Evolutionary conservation across 23 tunicate genomes (phyloP), one percentile per base, ranked within the genome.

Genomic region (Styela clava): DNA sequence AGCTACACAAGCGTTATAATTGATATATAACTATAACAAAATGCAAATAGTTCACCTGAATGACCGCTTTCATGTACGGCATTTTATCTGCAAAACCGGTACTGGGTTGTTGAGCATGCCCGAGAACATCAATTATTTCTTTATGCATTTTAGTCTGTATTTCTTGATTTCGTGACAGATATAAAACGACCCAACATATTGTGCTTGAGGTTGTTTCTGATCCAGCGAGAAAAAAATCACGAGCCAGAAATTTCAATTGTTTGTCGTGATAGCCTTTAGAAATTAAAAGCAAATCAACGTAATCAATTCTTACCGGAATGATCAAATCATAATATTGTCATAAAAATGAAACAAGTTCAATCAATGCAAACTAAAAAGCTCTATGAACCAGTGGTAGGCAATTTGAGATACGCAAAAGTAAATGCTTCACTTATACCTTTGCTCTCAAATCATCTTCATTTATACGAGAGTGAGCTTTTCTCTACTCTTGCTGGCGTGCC

Each of bases 151-250:
- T 83, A 27, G 61, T 62, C 63, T 88, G 93, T 2, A 78, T 31
- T 18, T 88, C 80, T 35, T 70, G 84, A 63, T 88, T 51, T 31
- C 69, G 78, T 61, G 72, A 64, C 24, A 88, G 25, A 44, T 63
- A 83, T 20, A 78, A 33, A 19, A 88, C 23, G 2, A 78, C 34
- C 93, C 93, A 88, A 3, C 34, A 20, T n/a, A 78, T 2, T 26
- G 87, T 83, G 2, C 71, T 33, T 19, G 93, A 52, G 16, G 84
- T 88, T 52, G 93, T 88, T 16, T 88, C 93, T 3, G 80, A 70
- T 34, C 87, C 93, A 35, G 93, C 93, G 5, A 78, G 24, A 65
- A 83, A 83, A 3, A 88, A 62, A 70, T 88, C 93, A 1, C 86
- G 83, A 22, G 61, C 68, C 56, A 37, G 24, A 33, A 24, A 33